Percentiles rank a stretch among this genome's conserved stretches.
Evolutionary conservation across 2,797 vertebrate species (phyloP).

Genomic region (Myripristis murdjan): DNA sequence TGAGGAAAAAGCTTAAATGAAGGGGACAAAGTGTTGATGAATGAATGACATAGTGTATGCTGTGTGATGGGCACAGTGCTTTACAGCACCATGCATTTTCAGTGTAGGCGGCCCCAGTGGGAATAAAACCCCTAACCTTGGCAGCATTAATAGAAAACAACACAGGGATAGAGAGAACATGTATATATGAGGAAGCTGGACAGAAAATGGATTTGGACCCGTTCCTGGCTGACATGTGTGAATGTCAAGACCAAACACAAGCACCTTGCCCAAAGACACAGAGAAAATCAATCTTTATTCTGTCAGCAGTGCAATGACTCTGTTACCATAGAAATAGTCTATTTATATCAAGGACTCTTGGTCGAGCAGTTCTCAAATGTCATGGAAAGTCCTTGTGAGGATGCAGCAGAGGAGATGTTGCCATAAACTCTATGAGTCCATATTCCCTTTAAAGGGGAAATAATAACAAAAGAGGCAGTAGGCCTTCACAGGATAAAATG

Average conservation of each 20-base stretch:
- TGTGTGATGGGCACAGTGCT: background rate
- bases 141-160: background rate
- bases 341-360: conserved; percentile 68
- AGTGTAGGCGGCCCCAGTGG: no score
- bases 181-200: background rate
- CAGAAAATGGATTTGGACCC: conserved; percentile 14
- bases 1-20: no score
- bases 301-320: conserved; percentile 36
- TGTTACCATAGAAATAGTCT: conserved; percentile 67
- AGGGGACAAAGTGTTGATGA: no score
- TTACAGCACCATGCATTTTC: no score
- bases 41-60: background rate
- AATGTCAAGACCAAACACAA: conserved; percentile 46
- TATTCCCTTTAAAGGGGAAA: background rate
- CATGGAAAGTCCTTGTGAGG: conserved; percentile 72
- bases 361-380: conserved; percentile 58
- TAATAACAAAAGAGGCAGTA: background rate
- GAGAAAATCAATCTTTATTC: conserved; percentile 67
- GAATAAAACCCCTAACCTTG: background rate
- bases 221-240: conserved; percentile 15
- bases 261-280: conserved; percentile 45
- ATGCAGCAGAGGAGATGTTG: conserved; percentile 35
- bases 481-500: conserved; percentile 5
- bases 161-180: background rate
- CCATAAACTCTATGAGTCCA: conserved; percentile 5